phyloP scores from a whole-genome alignment of 2,888 invertebrate species.

The Agrilus biguttatus region DNA sequence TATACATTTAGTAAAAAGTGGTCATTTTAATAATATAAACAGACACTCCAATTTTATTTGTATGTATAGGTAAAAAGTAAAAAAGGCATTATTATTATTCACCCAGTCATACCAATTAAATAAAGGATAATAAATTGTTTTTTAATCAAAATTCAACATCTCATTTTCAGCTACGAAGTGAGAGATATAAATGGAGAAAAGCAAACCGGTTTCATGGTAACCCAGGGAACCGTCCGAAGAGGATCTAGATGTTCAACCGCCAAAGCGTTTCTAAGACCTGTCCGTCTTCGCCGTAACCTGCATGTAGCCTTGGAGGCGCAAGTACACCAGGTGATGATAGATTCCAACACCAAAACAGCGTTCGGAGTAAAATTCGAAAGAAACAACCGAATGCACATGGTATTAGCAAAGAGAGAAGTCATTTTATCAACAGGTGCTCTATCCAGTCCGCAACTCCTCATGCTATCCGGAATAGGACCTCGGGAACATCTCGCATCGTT shows the following conservation, averaged over 20 bases:
- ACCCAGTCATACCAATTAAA: no score
- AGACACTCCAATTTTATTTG: no score
- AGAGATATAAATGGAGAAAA: constrained; percentile 70
- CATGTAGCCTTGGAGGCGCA: constrained; percentile 68
- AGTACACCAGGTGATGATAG: constrained; percentile 51
- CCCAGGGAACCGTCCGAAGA: constrained; percentile 63
- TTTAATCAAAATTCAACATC: not conserved
- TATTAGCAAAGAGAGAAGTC: constrained; percentile 64
- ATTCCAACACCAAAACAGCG: constrained; percentile 52
- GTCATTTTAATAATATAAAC: no score
- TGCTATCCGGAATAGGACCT: constrained; percentile 83
- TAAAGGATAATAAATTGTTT: no score
- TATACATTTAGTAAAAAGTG: no score
- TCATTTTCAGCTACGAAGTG: constrained; percentile 31
- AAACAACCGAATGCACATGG: constrained; percentile 46
- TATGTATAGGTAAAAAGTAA: no score
- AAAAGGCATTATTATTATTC: no score
- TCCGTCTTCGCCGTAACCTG: constrained; percentile 60
- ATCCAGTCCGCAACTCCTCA: constrained; percentile 76
- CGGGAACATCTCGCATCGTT: constrained; percentile 57
- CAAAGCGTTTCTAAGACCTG: constrained; percentile 74
- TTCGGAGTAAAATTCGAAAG: constrained; percentile 62
- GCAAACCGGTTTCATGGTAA: constrained; percentile 77
- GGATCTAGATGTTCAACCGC: constrained; percentile 78
- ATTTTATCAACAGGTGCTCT: constrained; percentile 79